phyloP scores from a whole-genome alignment of 2,888 invertebrate species.

The Tetragonula carbonaria region DNA sequence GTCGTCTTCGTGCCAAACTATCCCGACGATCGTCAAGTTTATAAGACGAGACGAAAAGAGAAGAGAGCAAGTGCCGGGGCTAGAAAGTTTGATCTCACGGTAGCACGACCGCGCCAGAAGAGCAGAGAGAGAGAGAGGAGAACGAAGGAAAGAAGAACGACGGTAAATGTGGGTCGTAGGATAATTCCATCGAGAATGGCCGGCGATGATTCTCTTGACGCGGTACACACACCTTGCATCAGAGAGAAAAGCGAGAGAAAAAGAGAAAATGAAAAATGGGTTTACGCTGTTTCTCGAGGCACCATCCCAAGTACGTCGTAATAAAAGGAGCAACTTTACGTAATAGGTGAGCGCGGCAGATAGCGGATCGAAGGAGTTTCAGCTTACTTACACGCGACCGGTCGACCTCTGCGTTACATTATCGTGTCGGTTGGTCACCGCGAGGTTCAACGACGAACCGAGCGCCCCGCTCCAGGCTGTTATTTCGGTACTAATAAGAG shows the following conservation, averaged over 20 bases:
- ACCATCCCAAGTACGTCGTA: slow-evolving; percentile 13
- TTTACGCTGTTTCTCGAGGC: neutral
- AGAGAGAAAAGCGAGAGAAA: neutral
- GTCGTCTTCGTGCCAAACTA: slow-evolving; percentile 25
- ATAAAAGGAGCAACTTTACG: slow-evolving; percentile 47
- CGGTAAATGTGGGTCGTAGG: slow-evolving; percentile 23
- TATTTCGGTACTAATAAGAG: neutral
- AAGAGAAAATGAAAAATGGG: neutral
- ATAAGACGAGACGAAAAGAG: neutral
- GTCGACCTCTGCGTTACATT: slow-evolving; percentile 27
- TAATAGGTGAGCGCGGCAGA: slow-evolving; percentile 30
- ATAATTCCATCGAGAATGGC: neutral
- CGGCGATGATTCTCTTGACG: slow-evolving; percentile 4
- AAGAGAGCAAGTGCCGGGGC: too few species aligned
- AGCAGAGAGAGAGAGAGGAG: neutral
- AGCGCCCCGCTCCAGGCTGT: neutral
- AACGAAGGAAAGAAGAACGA: slow-evolving; percentile 7
- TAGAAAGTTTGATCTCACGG: neutral
- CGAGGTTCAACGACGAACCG: neutral
- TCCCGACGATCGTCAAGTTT: neutral
- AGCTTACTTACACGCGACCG: slow-evolving; percentile 21
- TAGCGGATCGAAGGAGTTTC: slow-evolving; percentile 43
- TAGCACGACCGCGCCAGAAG: neutral
- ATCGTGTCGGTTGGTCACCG: neutral
- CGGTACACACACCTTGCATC: neutral